Percentiles rank a stretch among this genome's conserved stretches.
phyloP scores from a whole-genome alignment of 1,140 invertebrate genomes.

The Lamellibrachia luymesi region DNA sequence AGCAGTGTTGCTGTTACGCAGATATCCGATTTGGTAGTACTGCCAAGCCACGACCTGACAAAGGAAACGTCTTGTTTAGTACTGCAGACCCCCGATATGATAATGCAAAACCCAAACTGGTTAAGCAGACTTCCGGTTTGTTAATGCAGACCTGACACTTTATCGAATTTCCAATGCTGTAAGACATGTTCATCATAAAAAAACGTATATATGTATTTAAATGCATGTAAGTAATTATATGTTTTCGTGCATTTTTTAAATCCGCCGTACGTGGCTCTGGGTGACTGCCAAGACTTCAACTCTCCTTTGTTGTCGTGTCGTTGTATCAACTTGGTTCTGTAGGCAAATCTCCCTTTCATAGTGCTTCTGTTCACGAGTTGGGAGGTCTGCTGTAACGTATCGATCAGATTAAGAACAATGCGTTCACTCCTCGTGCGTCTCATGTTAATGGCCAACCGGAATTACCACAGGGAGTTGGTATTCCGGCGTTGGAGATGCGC shows the following conservation, averaged over 20 bases:
- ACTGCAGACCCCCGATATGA: too few species aligned
- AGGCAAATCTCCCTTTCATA: neutral
- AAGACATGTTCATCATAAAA: too few species aligned
- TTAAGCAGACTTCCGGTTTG: neutral
- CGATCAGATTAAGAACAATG: slow-evolving; percentile 1
- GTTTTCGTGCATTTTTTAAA: neutral
- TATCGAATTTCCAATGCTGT: neutral
- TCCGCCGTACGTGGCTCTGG: neutral
- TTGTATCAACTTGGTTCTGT: neutral
- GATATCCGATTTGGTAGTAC: too few species aligned
- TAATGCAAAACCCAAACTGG: neutral
- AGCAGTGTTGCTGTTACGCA: too few species aligned
- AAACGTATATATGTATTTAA: too few species aligned
- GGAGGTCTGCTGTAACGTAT: neutral
- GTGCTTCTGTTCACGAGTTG: neutral
- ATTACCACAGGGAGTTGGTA: neutral
- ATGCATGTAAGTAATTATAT: neutral
- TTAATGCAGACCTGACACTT: neutral
- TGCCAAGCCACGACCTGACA: too few species aligned
- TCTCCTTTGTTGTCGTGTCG: neutral
- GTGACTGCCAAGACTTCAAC: neutral
- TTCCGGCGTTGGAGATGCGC: neutral
- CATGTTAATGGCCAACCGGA: neutral
- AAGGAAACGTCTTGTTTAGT: too few species aligned
- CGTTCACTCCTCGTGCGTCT: neutral